Evolutionary conservation across 2,113 vertebrate species (phyloP).

Genomic region (Girardinichthys multiradiatus): DNA sequence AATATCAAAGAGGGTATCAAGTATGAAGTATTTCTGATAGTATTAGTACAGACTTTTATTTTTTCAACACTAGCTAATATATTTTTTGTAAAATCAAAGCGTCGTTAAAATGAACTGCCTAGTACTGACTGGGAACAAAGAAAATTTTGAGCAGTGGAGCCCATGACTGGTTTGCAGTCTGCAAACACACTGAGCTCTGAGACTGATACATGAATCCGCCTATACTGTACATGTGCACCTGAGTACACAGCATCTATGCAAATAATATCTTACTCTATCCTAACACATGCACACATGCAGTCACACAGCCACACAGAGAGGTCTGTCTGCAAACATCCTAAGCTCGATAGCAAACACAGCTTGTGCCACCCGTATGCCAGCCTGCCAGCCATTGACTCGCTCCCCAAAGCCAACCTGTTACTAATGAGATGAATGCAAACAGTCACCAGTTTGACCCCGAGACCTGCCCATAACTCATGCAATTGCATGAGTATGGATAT

Average conservation of each 20-base stretch:
- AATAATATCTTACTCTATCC: slow-evolving; percentile 18
- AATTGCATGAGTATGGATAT: neutral
- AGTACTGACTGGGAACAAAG: neutral
- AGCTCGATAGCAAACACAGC: slow-evolving; percentile 76
- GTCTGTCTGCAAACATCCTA: slow-evolving; percentile 64
- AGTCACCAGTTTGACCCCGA: slow-evolving; percentile 65
- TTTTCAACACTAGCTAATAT: neutral
- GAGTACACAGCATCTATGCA: slow-evolving; percentile 57
- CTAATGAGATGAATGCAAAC: slow-evolving; percentile 76
- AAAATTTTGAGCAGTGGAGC: slow-evolving; percentile 49
- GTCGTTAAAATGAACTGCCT: neutral
- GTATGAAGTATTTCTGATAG: neutral
- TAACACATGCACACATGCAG: slow-evolving; percentile 11
- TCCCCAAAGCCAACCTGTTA: slow-evolving; percentile 74
- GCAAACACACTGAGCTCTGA: slow-evolving; percentile 43
- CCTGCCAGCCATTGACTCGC: slow-evolving; percentile 66
- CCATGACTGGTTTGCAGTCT: slow-evolving; percentile 23
- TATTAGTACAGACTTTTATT: neutral
- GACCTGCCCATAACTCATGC: slow-evolving; percentile 18
- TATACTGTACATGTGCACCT: slow-evolving; percentile 43
- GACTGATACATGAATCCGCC: slow-evolving; percentile 38
- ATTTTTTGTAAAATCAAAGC: neutral
- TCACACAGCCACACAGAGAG: slow-evolving; percentile 31
- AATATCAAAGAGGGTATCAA: neutral
- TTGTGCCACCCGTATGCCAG: slow-evolving; percentile 61